These are phyloP conservation scores for Magallana nippona DNA, from an alignment of 2,888 invertebrate genomes.

Conservation along the genomic window DNA sequence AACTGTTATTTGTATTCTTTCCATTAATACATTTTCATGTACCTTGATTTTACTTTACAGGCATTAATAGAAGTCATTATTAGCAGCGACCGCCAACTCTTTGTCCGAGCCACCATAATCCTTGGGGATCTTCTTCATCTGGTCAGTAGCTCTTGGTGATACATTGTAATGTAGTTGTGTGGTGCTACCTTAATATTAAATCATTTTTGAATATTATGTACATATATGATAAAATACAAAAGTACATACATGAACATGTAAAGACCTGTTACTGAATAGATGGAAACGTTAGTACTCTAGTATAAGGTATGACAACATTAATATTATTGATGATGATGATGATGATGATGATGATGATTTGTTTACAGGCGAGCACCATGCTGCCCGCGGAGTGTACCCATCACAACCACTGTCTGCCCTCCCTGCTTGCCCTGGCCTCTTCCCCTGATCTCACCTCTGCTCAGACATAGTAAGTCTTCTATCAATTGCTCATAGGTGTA, in stretches of 20 bases:
- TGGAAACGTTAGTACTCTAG: no score
- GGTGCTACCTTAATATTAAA: no score
- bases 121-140: slow-evolving; percentile 93
- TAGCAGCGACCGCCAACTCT: slow-evolving; percentile 90
- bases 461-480: neutral
- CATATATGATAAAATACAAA: no score
- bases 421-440: slow-evolving; percentile 89
- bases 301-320: no score
- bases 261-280: no score
- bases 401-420: slow-evolving; percentile 90
- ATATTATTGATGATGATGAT: neutral
- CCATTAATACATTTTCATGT: no score
- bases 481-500: neutral
- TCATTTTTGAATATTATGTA: no score
- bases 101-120: slow-evolving; percentile 93
- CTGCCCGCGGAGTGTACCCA: slow-evolving; percentile 93
- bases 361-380: slow-evolving; percentile 81
- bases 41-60: slow-evolving; percentile 63
- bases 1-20: neutral
- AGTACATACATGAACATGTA: no score
- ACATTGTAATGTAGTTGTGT: no score
- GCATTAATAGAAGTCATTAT: slow-evolving; percentile 95
- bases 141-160: slow-evolving; percentile 76
- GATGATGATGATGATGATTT: neutral
- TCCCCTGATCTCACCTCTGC: slow-evolving; percentile 81